Evolutionary conservation across 2,113 vertebrate genomes (phyloP).

Genomic region (Chaetops frenatus): DNA sequence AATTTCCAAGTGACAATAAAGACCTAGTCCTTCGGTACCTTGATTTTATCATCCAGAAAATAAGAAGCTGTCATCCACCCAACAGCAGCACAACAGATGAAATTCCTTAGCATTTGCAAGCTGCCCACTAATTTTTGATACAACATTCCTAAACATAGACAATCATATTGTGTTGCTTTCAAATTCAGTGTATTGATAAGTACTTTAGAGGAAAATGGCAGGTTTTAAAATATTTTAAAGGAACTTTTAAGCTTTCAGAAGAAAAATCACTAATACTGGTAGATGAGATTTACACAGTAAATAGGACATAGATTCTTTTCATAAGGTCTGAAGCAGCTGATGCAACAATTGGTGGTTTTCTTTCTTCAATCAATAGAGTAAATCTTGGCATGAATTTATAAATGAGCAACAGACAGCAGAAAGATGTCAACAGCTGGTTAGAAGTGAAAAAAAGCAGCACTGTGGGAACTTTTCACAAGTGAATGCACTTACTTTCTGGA

Average conservation of each 20-base stretch:
- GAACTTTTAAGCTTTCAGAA: not conserved
- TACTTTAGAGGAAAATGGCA: not conserved
- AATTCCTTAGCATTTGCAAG: not conserved
- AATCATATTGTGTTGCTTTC: not conserved
- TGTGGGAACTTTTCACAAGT: conserved; percentile 91
- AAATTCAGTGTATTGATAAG: not conserved
- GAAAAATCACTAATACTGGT: not conserved
- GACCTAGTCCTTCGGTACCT: not conserved
- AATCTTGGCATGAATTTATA: conserved; percentile 80
- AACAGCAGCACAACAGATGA: not conserved
- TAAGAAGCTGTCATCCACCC: not conserved
- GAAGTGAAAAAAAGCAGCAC: conserved; percentile 76
- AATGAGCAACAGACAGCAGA: conserved; percentile 65
- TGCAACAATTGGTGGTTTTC: not conserved
- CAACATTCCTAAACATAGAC: not conserved
- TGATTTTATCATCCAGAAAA: not conserved
- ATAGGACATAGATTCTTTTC: not conserved
- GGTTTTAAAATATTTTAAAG: not conserved
- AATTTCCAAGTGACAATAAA: not conserved
- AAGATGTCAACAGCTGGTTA: conserved; percentile 21
- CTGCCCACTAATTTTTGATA: not conserved
- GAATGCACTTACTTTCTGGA: conserved; percentile 93
- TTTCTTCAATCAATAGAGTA: conserved; percentile 66
- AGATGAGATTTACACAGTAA: not conserved
- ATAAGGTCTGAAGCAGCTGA: not conserved